Evolutionary conservation across 2,113 vertebrate species (phyloP).

Genomic region (Microtus ochrogaster): DNA sequence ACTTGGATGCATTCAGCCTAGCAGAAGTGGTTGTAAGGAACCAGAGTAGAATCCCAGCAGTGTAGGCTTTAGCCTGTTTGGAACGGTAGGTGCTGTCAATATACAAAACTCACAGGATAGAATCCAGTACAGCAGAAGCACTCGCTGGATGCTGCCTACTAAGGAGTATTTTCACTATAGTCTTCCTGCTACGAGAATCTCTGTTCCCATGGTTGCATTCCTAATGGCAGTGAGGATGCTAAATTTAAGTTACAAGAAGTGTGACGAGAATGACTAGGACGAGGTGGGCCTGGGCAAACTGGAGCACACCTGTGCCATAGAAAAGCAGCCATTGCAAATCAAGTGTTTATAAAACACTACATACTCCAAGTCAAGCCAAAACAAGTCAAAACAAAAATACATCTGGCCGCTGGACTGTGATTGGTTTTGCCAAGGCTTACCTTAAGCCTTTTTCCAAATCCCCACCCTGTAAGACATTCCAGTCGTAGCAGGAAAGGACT

Average conservation of each 20-base stretch:
- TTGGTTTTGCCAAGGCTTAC: neutral
- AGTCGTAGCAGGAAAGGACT: neutral
- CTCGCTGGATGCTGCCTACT: neutral
- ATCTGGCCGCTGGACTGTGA: neutral
- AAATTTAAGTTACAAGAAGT: neutral
- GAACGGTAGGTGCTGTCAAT: no score
- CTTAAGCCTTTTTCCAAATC: neutral
- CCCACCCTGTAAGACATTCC: neutral
- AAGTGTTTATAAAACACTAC: slow-evolving; percentile 11
- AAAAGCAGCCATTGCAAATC: neutral
- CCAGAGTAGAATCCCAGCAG: neutral
- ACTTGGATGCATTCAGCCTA: neutral
- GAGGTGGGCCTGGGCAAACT: accelerated
- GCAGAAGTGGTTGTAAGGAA: neutral
- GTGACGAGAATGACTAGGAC: neutral
- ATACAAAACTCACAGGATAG: neutral
- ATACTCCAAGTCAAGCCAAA: neutral
- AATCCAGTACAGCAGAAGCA: neutral
- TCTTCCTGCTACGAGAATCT: neutral
- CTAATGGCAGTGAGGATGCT: neutral
- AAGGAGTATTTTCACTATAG: neutral
- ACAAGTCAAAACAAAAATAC: neutral
- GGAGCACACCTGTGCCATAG: neutral
- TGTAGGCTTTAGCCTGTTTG: no score
- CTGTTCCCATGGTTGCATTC: neutral